Evolutionary conservation across 2,888 invertebrate species (phyloP), one percentile per base, ranked within the genome.

Genomic region (Psylliodes chrysocephalus): DNA sequence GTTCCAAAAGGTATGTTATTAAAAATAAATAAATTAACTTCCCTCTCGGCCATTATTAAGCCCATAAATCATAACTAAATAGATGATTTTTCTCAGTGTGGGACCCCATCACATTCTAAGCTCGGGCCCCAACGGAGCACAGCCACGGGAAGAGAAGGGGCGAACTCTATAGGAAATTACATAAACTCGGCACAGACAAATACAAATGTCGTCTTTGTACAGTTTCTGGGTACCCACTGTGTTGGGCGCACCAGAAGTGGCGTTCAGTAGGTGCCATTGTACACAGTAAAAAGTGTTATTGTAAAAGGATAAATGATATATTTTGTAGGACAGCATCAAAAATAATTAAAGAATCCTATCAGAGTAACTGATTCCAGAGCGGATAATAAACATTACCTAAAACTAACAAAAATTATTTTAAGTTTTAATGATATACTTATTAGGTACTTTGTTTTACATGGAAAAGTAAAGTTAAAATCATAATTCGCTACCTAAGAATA

Each of bases 151-250:
- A 76, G 72, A 63, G 71, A 69, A 69, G 72, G 78, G 77, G 77
- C 77, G 78, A 79, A 81, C 82, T 82, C 83, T 83, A 83, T 83
- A 83, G 82, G 83, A 83, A 83, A 83, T 83, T 83, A 83, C 83
- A 83, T 83, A 83, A 83, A 83, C 83, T 83, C 82, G 79, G 81
- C 81, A 82, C 81, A 81, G 82, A 83, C 82, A 82, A 82, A 82
- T 82, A 83, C 82, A 83, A 83, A 83, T 83, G 83, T 81, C 81
- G 82, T 81, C 83, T 82, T 82, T 82, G 82, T 82, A 82, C 81
- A 79, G 78, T 78, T 73, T 81, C 81, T 80, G 80, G 80, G 79
- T 78, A 78, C 80, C 79, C 68, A 69, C 67, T 69, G 71, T 49
- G 67, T 66, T 62, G 61, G 59, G 66, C 63, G 67, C 67, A 67